Evolutionary conservation across 2,113 vertebrate genomes (phyloP), one percentile per base, ranked within the genome.

Genomic region (Thunnus thynnus): DNA sequence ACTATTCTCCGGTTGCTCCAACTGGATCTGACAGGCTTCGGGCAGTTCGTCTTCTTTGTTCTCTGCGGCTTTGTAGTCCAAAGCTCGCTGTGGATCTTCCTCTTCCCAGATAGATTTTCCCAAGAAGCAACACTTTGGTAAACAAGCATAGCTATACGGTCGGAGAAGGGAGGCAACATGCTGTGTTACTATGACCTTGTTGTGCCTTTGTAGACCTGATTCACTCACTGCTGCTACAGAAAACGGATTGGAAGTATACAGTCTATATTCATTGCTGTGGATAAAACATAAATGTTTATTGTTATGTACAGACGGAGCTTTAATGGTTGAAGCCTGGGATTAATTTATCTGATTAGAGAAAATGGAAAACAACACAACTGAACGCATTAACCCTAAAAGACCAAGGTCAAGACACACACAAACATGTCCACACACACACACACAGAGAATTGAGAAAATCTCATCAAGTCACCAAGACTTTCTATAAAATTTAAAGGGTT

Each of bases 1-100:
- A 84, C 76, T 51, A 5, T 87, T 77, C 41, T 72, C 1, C 56
- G 82, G 68, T 78, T 51, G 44, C 69, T 80, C 61, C 14, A 41
- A 78, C 77, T 76, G 75, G 56, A 86, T 82, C 68, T 74, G 86
- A 91, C 87, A 84, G 85, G 73, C 84, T 75, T 82, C 27, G 44
- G 75, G 85, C 88, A 71, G 68, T 76, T 68, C 11, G 5, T 52
- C 74, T 32, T 71, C 82, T 89, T 85, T 85, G 52, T 84, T 90
- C 63, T 83, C 18, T 57, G 20, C 20, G 30, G 63, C 79, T 88
- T 82, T 89, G 85, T 64, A 84, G 65, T 81, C 74, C 60, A 68
- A 54, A 81, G 56, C 72, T 76, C 1, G 3, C 65, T 13, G 30
- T 18, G 72, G 57, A 66, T 54, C 56, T 64, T 80, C 65, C 60